Evolutionary conservation across 2,797 vertebrate genomes (phyloP).

Genomic region (Poeciliopsis turneri): DNA sequence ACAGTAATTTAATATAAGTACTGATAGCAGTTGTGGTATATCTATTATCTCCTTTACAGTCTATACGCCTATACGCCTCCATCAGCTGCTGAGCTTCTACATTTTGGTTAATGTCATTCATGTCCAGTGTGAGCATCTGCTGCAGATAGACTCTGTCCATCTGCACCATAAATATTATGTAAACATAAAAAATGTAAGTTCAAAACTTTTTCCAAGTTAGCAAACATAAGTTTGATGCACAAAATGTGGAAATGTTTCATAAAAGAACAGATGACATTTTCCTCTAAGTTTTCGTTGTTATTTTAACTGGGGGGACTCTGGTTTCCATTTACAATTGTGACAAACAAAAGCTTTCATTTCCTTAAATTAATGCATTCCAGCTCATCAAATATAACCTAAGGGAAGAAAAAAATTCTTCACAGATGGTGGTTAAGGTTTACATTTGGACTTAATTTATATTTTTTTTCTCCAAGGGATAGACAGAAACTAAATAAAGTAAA

Average conservation of each 20-base stretch:
- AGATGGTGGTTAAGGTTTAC: constrained; percentile 5
- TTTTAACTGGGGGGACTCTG: constrained; percentile 14
- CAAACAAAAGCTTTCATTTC: constrained; percentile 13
- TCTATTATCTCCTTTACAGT: not conserved
- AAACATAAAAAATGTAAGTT: not conserved
- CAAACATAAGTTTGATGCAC: constrained; percentile 2
- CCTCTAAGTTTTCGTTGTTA: constrained; percentile 12
- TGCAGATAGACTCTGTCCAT: no score
- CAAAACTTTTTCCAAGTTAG: not conserved
- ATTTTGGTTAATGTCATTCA: not conserved
- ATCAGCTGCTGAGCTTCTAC: not conserved
- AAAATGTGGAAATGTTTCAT: constrained; percentile 30
- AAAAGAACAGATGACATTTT: constrained; percentile 28
- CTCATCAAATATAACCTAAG: constrained; percentile 11
- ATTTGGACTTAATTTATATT: constrained; percentile 9
- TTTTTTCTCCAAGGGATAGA: constrained; percentile 2
- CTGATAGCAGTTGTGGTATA: not conserved
- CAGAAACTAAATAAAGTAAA: constrained; percentile 5
- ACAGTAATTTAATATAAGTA: not conserved
- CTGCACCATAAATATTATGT: not conserved
- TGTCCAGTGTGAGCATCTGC: not conserved
- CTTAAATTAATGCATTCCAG: constrained; percentile 18
- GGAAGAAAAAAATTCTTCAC: not conserved
- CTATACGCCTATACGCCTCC: not conserved
- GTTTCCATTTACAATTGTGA: constrained; percentile 17